Percentiles rank a stretch among this genome's conserved stretches.
Evolutionary conservation across 2,888 invertebrate species (phyloP).

Genomic region (Drosophila ustulata): DNA sequence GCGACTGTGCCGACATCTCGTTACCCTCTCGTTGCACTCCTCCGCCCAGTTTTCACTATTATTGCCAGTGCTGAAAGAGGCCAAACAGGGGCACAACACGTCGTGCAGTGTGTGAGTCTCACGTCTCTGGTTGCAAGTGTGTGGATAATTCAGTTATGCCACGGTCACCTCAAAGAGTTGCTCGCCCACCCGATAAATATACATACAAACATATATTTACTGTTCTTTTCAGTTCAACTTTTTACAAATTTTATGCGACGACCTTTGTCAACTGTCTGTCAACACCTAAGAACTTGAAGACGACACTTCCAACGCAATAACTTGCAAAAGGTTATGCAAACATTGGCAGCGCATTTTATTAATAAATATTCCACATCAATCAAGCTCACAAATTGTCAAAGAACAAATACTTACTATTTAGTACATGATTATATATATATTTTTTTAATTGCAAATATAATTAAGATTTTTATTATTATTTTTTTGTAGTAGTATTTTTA

Average conservation of each 20-base stretch:
- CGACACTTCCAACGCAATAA: too few species aligned
- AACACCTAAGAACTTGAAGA: too few species aligned
- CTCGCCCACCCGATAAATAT: neutral
- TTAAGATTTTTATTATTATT: too few species aligned
- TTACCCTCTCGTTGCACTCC: neutral
- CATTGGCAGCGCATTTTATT: neutral
- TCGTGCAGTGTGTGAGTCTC: too few species aligned
- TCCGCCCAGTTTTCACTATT: conserved; percentile 17
- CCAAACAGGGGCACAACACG: too few species aligned
- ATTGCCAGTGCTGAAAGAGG: conserved; percentile 9
- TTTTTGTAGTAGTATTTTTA: too few species aligned
- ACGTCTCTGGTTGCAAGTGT: too few species aligned
- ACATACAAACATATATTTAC: neutral
- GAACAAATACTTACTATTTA: too few species aligned
- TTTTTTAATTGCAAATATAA: too few species aligned
- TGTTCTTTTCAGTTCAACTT: neutral
- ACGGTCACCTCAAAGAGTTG: neutral
- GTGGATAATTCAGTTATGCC: too few species aligned
- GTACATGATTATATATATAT: too few species aligned
- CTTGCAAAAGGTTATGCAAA: neutral
- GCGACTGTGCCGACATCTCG: conserved; percentile 29
- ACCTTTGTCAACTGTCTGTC: neutral
- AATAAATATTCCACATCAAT: neutral
- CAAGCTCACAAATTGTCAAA: neutral
- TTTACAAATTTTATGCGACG: neutral